phyloP scores from a whole-genome alignment of 2,888 invertebrate genomes.

The Dynastes hyllus region DNA sequence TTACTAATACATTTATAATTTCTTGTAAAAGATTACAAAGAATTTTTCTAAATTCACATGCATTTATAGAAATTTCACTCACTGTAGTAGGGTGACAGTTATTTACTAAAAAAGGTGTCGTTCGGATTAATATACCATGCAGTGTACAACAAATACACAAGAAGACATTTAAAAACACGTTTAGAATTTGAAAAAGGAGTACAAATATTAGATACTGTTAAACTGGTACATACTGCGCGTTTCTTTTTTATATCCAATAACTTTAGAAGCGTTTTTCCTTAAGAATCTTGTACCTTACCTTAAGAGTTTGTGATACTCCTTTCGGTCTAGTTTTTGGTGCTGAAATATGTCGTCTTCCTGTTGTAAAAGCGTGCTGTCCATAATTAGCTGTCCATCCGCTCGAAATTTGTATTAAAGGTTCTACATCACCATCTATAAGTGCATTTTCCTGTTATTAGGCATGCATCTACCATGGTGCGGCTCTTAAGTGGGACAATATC shows the following conservation, averaged over 20 bases:
- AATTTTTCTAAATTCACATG: too few species aligned
- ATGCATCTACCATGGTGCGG: background rate
- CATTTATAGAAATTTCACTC: too few species aligned
- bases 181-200: background rate
- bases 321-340: conserved; percentile 79
- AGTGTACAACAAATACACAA: too few species aligned
- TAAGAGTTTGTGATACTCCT: conserved; percentile 80
- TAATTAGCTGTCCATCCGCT: conserved; percentile 77
- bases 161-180: too few species aligned
- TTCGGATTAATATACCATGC: too few species aligned
- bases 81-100: too few species aligned
- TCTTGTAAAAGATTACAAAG: too few species aligned
- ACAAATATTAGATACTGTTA: background rate
- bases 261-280: conserved; percentile 5
- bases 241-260: conserved; percentile 3
- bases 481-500: conserved; percentile 1
- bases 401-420: conserved; percentile 68
- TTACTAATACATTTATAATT: too few species aligned
- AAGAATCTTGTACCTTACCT: conserved; percentile 68
- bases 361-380: conserved; percentile 81
- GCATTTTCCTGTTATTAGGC: background rate
- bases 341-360: conserved; percentile 77
- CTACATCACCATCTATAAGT: conserved; percentile 66
- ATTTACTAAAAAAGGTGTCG: too few species aligned
- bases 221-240: background rate